Evolutionary conservation across 2,888 invertebrate species (phyloP).

Genomic region (Drosophila antonietae): DNA sequence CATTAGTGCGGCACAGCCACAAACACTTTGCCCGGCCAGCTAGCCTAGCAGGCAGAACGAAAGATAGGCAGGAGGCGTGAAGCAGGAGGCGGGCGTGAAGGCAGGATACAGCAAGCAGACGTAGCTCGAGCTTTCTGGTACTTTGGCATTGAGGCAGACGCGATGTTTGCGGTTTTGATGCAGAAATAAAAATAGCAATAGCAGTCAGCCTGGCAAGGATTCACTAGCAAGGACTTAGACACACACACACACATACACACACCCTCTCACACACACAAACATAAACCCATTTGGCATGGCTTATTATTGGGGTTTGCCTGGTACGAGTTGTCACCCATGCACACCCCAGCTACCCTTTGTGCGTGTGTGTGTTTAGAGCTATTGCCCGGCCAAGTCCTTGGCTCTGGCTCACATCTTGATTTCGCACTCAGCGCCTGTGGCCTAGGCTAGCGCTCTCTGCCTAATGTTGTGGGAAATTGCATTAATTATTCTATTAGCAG

Average conservation of each 20-base stretch:
- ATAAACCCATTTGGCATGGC: constrained; percentile 78
- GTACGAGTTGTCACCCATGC: constrained; percentile 56
- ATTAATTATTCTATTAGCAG: constrained; percentile 85
- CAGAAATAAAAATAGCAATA: constrained; percentile 63
- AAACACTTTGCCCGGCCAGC: constrained; percentile 70
- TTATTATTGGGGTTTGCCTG: constrained; percentile 74
- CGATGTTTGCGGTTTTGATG: constrained; percentile 70
- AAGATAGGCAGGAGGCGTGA: constrained; percentile 1
- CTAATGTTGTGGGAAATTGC: constrained; percentile 85
- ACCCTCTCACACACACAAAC: background rate
- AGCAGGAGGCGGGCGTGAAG: background rate
- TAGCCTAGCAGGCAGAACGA: constrained; percentile 10
- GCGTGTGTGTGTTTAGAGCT: background rate
- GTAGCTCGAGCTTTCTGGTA: constrained; percentile 26
- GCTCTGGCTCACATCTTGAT: constrained; percentile 74
- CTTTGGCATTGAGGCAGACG: constrained; percentile 61
- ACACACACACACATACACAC: constrained; percentile 2
- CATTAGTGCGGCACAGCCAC: constrained; percentile 80
- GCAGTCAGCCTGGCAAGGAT: constrained; percentile 37
- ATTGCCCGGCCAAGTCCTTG: constrained; percentile 26
- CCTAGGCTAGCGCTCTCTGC: constrained; percentile 56
- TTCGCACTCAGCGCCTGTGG: constrained; percentile 59
- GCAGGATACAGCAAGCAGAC: constrained; percentile 16
- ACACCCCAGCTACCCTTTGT: constrained; percentile 2
- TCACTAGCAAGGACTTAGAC: constrained; percentile 13